These are phyloP conservation scores for Myotis findleyi DNA, from an alignment of 2,797 vertebrate species.

Conservation along the genomic window DNA sequence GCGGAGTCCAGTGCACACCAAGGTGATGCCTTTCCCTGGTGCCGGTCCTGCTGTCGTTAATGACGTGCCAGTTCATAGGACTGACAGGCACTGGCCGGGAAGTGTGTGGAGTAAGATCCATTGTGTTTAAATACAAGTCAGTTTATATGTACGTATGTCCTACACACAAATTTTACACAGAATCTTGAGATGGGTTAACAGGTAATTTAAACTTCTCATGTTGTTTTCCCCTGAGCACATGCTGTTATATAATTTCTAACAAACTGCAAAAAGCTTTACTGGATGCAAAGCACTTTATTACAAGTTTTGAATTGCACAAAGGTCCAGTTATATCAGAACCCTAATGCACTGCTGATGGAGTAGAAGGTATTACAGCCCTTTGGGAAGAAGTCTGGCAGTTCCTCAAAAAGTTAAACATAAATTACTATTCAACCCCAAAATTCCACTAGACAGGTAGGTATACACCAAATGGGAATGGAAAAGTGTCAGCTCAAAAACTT, in stretches of 20 bases:
- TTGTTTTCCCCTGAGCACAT: neutral
- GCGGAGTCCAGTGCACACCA: neutral
- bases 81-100: neutral
- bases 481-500: neutral
- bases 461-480: neutral
- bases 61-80: neutral
- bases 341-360: neutral
- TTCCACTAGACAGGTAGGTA: neutral
- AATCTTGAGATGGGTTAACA: neutral
- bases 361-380: neutral
- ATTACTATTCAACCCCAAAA: neutral
- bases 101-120: neutral
- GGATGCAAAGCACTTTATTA: neutral
- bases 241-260: neutral
- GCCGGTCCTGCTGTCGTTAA: neutral
- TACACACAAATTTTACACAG: neutral
- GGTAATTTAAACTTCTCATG: neutral
- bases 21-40: neutral
- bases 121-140: neutral
- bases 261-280: neutral
- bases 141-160: neutral
- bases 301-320: neutral
- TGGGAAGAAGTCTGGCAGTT: neutral
- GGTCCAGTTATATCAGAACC: neutral
- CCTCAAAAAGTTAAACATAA: neutral